Evolutionary conservation across 2,797 vertebrate species (phyloP).

Genomic region (Petrocephalus schoutedeni): DNA sequence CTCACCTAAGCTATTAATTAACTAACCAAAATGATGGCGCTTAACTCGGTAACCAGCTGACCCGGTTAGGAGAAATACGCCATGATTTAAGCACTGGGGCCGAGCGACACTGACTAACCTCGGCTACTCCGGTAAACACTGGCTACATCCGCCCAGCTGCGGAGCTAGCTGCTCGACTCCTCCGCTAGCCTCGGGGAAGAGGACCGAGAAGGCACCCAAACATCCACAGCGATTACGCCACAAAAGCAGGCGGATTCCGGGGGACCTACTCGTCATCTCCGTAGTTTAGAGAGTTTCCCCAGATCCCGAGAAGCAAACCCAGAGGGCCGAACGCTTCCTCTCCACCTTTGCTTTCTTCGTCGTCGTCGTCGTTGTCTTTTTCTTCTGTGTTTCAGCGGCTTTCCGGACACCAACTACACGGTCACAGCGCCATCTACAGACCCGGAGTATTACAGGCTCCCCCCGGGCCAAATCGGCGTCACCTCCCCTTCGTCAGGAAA

Average conservation of each 20-base stretch:
- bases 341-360: background rate
- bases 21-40: background rate
- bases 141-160: background rate
- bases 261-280: constrained; percentile 39
- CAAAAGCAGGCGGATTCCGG: background rate
- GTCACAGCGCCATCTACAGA: background rate
- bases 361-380: background rate
- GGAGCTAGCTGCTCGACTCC: background rate
- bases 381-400: background rate
- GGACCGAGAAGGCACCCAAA: background rate
- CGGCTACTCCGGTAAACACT: background rate
- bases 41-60: background rate
- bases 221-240: background rate
- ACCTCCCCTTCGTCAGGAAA: background rate
- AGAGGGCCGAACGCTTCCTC: constrained; percentile 28
- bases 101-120: background rate
- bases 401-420: background rate
- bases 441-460: background rate
- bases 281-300: constrained; percentile 17
- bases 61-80: background rate
- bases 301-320: constrained; percentile 31
- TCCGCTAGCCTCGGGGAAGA: background rate
- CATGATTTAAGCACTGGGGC: background rate
- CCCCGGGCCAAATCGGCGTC: background rate
- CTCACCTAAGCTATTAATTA: background rate